Percentiles rank a stretch among this genome's conserved stretches.
Evolutionary conservation across 2,888 invertebrate species (phyloP).

Genomic region (Peribatodes rhomboidaria): DNA sequence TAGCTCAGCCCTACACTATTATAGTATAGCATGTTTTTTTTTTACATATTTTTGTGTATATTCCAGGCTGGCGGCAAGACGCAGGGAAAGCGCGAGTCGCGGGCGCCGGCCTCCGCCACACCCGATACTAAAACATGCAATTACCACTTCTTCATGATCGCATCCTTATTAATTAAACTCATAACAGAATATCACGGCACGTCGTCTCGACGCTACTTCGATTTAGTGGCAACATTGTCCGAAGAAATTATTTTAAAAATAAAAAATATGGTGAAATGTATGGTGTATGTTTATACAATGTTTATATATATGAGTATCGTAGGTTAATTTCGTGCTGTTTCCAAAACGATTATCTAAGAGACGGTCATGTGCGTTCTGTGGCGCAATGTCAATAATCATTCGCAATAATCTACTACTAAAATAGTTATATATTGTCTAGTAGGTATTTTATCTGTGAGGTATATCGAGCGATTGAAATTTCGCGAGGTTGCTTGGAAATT

Average conservation of each 20-base stretch:
- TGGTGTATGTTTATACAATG: constrained; percentile 81
- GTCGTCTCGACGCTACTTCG: constrained; percentile 49
- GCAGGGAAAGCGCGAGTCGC: constrained; percentile 60
- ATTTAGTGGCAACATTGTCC: constrained; percentile 69
- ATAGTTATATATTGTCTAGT: too few species aligned
- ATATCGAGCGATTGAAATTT: too few species aligned
- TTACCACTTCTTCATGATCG: constrained; percentile 72
- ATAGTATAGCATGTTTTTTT: too few species aligned
- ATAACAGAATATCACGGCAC: constrained; percentile 50
- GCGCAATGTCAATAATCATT: constrained; percentile 5
- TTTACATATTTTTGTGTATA: neutral
- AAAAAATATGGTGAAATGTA: constrained; percentile 71
- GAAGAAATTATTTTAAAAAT: constrained; percentile 55
- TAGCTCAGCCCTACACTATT: too few species aligned
- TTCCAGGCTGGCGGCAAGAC: constrained; percentile 71
- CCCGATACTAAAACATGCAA: constrained; percentile 72
- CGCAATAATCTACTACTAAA: too few species aligned
- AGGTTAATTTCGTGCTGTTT: constrained; percentile 85
- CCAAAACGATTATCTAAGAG: constrained; percentile 55
- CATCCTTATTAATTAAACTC: neutral
- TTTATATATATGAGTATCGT: constrained; percentile 84
- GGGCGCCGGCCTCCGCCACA: constrained; percentile 64
- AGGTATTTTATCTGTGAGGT: too few species aligned
- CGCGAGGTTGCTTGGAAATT: too few species aligned
- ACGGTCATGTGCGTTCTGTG: constrained; percentile 43